Conservation (phyloP, 2,888 invertebrate genomes). For the Crocallis elinguaria region DNA sequence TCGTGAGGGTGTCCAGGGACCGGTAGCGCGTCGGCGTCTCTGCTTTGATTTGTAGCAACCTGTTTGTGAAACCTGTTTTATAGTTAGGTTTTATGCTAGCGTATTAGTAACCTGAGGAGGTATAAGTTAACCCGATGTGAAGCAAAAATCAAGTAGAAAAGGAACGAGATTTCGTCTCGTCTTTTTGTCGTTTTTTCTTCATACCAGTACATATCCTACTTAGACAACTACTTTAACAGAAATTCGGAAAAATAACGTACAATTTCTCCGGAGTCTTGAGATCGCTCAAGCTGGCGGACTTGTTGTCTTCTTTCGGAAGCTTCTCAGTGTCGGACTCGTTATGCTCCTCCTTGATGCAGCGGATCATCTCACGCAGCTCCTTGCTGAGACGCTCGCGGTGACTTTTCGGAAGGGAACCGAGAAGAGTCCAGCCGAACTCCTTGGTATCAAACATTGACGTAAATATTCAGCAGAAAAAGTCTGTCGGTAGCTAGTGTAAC, state of each 20-base stretch:
- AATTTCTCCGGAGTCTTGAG: conserved; percentile 69
- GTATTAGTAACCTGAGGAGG: too few species aligned
- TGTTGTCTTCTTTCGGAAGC: conserved; percentile 53
- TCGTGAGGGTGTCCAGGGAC: conserved; percentile 73
- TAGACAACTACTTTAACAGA: too few species aligned
- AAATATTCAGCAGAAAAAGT: too few species aligned
- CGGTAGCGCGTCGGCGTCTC: conserved; percentile 76
- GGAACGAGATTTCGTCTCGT: too few species aligned
- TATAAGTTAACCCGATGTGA: too few species aligned
- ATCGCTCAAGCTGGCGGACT: conserved; percentile 70
- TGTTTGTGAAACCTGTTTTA: conserved; percentile 20
- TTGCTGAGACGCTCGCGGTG: conserved; percentile 65
- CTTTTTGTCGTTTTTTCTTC: too few species aligned
- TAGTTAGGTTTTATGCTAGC: too few species aligned
- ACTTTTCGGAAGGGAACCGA: conserved; percentile 65
- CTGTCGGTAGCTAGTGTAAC: too few species aligned
- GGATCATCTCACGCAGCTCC: conserved; percentile 68
- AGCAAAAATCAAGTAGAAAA: too few species aligned
- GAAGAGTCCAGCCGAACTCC: conserved; percentile 73
- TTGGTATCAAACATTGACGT: too few species aligned
- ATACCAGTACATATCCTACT: too few species aligned
- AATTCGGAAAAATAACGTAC: too few species aligned
- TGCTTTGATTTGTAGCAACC: conserved; percentile 49
- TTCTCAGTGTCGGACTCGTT: conserved; percentile 59
- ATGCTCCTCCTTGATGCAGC: conserved; percentile 60